A percentile compares a stretch with the other conserved stretches of the same genome.
phyloP scores from a whole-genome alignment of 2,113 vertebrate genomes.

The Henicopernis longicauda region DNA sequence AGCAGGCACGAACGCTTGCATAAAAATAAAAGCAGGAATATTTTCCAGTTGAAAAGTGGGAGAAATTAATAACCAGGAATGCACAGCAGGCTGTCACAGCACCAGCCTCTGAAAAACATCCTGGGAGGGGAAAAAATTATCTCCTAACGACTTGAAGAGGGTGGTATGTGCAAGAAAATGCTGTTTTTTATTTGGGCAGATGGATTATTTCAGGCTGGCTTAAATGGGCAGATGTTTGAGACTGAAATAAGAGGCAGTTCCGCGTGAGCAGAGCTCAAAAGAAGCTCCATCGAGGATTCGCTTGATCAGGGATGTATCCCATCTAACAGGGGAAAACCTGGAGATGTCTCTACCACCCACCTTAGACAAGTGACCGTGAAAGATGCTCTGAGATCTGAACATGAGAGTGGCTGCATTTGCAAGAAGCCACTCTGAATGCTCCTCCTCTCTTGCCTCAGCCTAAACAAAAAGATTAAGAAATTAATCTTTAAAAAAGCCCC shows the following conservation, averaged over 20 bases:
- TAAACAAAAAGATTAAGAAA: neutral
- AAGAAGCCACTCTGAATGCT: neutral
- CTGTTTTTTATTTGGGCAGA: neutral
- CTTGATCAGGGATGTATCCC: too few relatives aligned
- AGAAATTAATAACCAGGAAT: neutral
- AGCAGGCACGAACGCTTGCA: neutral
- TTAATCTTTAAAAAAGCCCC: too few relatives aligned
- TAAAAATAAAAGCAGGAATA: neutral
- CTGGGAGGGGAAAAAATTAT: neutral
- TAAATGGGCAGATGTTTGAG: neutral
- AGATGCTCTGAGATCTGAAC: neutral
- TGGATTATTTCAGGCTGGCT: neutral
- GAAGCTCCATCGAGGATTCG: neutral
- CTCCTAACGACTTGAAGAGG: neutral
- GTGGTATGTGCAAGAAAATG: neutral
- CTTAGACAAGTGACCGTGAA: neutral
- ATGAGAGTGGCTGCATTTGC: rapidly evolving
- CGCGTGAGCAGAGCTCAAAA: neutral
- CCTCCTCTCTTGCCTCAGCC: neutral
- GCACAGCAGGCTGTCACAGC: rapidly evolving
- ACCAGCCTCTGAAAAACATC: neutral
- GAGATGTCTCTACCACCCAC: neutral
- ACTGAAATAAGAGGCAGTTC: neutral
- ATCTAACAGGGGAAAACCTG: neutral
- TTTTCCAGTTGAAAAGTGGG: neutral